A percentile compares a stretch with the other conserved stretches of the same genome.
Conservation (phyloP, 2,797 vertebrate genomes). For the Hypotaenidia okinawae region DNA sequence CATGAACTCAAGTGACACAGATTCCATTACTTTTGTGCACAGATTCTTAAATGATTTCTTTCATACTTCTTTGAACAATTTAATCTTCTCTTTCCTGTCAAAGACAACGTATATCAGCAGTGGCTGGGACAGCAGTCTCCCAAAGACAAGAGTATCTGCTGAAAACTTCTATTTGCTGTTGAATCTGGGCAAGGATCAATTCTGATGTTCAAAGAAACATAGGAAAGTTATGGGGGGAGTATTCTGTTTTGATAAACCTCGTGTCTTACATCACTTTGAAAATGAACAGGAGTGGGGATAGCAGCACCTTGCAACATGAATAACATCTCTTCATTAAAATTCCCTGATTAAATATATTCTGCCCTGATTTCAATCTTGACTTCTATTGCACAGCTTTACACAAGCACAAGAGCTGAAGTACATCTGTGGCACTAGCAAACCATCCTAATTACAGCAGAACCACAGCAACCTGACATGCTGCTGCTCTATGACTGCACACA, state of each 20-base stretch:
- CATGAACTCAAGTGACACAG: conserved; percentile 62
- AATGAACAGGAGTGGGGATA: neutral
- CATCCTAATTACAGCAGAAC: neutral
- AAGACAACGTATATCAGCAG: neutral
- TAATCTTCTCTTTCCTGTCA: conserved; percentile 12
- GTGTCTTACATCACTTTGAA: neutral
- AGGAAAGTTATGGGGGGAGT: neutral
- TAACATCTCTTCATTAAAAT: neutral
- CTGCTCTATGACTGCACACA: neutral
- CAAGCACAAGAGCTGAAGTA: fast-evolving
- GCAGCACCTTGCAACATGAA: neutral
- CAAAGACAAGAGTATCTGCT: neutral
- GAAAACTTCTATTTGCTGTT: neutral
- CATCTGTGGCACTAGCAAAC: neutral
- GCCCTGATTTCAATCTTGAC: neutral
- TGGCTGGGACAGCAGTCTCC: neutral
- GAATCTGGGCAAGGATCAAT: neutral
- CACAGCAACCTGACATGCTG: neutral
- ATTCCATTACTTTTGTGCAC: conserved; percentile 14
- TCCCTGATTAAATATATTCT: neutral
- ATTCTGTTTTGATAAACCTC: neutral
- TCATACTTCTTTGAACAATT: neutral
- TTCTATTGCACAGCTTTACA: neutral
- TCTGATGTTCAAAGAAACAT: neutral
- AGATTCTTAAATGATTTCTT: conserved; percentile 33